Conservation (phyloP, 2,797 vertebrate species). For the Meda fulgida region DNA sequence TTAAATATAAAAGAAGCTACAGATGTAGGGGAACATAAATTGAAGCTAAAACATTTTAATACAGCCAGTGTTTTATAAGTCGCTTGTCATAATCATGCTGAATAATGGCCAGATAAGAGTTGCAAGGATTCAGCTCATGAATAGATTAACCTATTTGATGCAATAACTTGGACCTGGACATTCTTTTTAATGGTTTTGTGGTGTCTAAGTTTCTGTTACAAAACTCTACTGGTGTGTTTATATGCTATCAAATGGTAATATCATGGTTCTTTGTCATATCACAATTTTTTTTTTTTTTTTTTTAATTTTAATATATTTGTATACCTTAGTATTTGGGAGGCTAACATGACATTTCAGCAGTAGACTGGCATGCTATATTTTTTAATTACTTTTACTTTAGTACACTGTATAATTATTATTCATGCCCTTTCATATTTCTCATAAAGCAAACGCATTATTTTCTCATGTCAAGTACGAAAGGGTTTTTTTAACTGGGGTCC, state of each 20-base stretch:
- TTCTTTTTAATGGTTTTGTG: background rate
- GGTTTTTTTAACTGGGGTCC: background rate
- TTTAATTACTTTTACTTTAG: background rate
- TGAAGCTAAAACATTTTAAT: too few species aligned
- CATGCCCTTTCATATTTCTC: background rate
- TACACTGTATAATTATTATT: background rate
- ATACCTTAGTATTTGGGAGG: background rate
- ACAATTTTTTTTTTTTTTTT: too few species aligned
- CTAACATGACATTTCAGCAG: background rate
- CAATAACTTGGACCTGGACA: background rate
- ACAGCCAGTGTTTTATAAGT: background rate
- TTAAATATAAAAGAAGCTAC: background rate
- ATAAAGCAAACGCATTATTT: background rate
- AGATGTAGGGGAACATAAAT: background rate
- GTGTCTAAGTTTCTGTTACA: background rate
- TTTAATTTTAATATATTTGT: background rate
- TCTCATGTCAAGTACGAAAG: background rate
- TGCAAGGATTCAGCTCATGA: background rate
- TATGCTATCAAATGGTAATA: too few species aligned
- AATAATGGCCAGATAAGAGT: background rate
- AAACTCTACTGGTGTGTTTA: background rate
- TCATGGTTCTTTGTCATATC: background rate
- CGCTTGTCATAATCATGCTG: background rate
- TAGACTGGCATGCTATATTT: background rate
- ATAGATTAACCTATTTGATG: background rate